Base-by-base conservation (phyloP, 2,113 vertebrate genomes). In the Bambusicola thoracicus region DNA sequence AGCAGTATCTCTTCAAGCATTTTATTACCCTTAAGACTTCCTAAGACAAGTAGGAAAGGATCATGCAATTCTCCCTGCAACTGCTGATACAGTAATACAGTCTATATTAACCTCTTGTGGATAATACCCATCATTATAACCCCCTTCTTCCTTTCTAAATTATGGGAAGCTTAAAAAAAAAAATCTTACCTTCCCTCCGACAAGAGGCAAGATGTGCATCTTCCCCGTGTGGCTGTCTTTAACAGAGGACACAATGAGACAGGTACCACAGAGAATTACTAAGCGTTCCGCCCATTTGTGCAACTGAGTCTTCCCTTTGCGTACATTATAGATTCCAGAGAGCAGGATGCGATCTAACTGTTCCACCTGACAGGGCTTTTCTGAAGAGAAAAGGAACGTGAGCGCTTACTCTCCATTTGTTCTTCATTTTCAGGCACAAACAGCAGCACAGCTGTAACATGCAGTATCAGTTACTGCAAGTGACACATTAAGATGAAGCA, bases 251-350 rank as follows among this genome's bases (percentile, higher is more conserved):
- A 99, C 99, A 10, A 99, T 98, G 81, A 99, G 98, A 95, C 98
- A 99, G 7, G 99, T 99, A 51, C 99, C 99, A 75, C 99, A 99
- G 86, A 99, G 98, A 62, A 99, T 98, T 63, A 99, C 99, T 38
- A 99, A 97, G 66, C 99, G 98, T 96, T 99, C 99, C 4, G 99
- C 98, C 99, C 99, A 99, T 96, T 99, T 99, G 97, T 99, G 99
- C 95, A 99, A 95, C 97, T 99, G 99, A 4, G 99, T 99, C 96
- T 99, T 99, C 53, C 99, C 99, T 94, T 99, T 99, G 61, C 99
- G 98, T 22, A 99, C 99, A 1, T 92, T 99, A 86, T 99, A 99
- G 75, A 99, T 97, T 6, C 99, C 99, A 88, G 98, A 99, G 80
- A 99, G 97, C 62, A 99, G 95, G 73, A 99, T 98, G 75, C 99